Percentiles rank a stretch among this genome's conserved stretches.
Conservation (phyloP, 2,888 invertebrate genomes). For the Halocaridina rubra region DNA sequence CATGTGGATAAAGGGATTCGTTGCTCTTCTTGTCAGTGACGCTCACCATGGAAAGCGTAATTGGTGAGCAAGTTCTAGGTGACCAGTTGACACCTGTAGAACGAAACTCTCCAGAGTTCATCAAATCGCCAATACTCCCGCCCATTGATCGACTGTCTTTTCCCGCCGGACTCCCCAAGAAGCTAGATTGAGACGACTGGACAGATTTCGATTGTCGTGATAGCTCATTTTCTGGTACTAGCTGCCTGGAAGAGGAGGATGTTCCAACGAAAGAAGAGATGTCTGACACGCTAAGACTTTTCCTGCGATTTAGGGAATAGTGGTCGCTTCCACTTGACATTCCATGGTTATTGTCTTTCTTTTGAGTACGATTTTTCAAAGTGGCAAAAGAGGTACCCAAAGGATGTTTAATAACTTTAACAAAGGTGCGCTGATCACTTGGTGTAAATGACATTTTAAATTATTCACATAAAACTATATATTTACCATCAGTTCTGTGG, state of each 20-base stretch:
- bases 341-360: slow-evolving; percentile 2
- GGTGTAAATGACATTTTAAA: not conserved
- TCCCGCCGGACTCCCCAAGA: slow-evolving; percentile 10
- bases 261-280: slow-evolving; percentile 19
- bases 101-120: slow-evolving; percentile 72
- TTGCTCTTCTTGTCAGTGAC: slow-evolving; percentile 12
- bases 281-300: slow-evolving; percentile 57
- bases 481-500: no score
- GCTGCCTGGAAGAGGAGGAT: not conserved
- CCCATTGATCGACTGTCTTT: slow-evolving; percentile 56
- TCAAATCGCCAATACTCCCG: slow-evolving; percentile 82
- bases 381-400: slow-evolving; percentile 12
- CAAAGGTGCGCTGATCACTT: not conserved
- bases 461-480: no score
- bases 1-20: slow-evolving; percentile 17
- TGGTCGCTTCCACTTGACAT: not conserved
- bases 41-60: slow-evolving; percentile 60
- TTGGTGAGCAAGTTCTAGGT: slow-evolving; percentile 56
- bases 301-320: slow-evolving; percentile 31
- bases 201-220: slow-evolving; percentile 23
- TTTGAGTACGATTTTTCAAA: not conserved
- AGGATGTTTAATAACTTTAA: slow-evolving; percentile 11
- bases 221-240: slow-evolving; percentile 43
- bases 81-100: slow-evolving; percentile 46
- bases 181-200: slow-evolving; percentile 31